phyloP scores from a whole-genome alignment of 2,888 invertebrate species.

The Philereme transversata region DNA sequence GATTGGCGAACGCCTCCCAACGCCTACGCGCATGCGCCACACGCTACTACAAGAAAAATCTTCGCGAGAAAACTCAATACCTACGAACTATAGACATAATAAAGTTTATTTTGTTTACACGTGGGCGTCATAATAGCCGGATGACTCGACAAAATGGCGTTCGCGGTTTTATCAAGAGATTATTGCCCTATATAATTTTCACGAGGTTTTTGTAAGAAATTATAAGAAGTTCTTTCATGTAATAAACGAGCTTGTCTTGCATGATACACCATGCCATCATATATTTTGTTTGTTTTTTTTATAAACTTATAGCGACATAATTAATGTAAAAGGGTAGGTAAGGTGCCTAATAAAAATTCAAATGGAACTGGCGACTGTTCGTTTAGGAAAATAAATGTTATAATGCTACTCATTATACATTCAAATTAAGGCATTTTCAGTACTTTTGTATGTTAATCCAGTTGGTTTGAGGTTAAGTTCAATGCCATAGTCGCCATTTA shows the following conservation, averaged over 20 bases:
- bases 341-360: conserved; percentile 51
- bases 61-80: conserved; percentile 43
- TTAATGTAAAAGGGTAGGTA: conserved; percentile 37
- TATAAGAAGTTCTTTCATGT: conserved; percentile 24
- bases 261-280: conserved; percentile 16
- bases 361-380: conserved; percentile 51
- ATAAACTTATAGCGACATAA: conserved; percentile 34
- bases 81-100: conserved; percentile 56
- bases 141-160: conserved; percentile 62
- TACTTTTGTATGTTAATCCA: conserved; percentile 80
- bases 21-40: conserved; percentile 81
- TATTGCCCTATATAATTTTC: conserved; percentile 42
- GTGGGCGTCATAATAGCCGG: conserved; percentile 63
- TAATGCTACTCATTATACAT: conserved; percentile 65
- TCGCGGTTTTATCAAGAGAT: conserved; percentile 51
- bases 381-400: conserved; percentile 55
- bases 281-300: conserved; percentile 9
- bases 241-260: conserved; percentile 11
- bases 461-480: conserved; percentile 78
- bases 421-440: conserved; percentile 76
- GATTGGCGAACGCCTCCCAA: conserved; percentile 84
- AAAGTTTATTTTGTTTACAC: conserved; percentile 56
- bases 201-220: conserved; percentile 26
- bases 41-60: conserved; percentile 70
- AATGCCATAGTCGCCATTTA: conserved; percentile 68